A percentile compares a stretch with the other conserved stretches of the same genome.
Evolutionary conservation across 2,797 vertebrate species (phyloP).

Genomic region (Propithecus perrieri): DNA sequence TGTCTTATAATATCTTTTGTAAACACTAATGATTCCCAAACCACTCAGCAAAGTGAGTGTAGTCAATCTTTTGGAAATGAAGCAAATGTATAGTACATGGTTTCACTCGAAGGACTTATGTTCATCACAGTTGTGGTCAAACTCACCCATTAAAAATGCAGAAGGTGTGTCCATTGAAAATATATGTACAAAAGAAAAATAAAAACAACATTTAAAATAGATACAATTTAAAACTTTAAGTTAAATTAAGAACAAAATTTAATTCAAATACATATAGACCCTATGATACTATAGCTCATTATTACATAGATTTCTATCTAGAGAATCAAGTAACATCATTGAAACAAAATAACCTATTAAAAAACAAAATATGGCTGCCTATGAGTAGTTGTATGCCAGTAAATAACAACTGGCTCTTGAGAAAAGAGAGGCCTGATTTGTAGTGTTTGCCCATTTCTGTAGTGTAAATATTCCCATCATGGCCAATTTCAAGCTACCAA

Average conservation of each 20-base stretch:
- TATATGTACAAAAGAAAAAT: conserved; percentile 35
- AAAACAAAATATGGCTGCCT: neutral
- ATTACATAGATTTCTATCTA: conserved; percentile 19
- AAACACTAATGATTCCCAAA: conserved; percentile 20
- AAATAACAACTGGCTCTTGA: neutral
- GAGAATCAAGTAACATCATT: neutral
- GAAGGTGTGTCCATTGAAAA: conserved; percentile 44
- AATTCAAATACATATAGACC: conserved; percentile 20
- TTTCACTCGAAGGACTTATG: conserved; percentile 9
- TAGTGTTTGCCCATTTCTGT: neutral
- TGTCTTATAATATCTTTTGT: neutral
- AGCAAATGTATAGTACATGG: neutral
- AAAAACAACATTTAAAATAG: conserved; percentile 32
- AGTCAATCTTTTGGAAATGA: conserved; percentile 25
- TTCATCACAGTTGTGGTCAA: conserved; percentile 32
- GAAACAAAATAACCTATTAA: neutral
- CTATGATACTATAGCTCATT: neutral
- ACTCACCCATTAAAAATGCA: conserved; percentile 63
- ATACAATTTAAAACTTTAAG: conserved; percentile 13
- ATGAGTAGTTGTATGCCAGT: neutral
- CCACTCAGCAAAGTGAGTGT: neutral
- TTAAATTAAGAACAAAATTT: conserved; percentile 19
- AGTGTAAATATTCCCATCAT: neutral
- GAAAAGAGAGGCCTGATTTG: neutral
- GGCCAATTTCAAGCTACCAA: neutral